phyloP scores from a whole-genome alignment of 1,140 invertebrate species.

The Octopus sinensis region DNA sequence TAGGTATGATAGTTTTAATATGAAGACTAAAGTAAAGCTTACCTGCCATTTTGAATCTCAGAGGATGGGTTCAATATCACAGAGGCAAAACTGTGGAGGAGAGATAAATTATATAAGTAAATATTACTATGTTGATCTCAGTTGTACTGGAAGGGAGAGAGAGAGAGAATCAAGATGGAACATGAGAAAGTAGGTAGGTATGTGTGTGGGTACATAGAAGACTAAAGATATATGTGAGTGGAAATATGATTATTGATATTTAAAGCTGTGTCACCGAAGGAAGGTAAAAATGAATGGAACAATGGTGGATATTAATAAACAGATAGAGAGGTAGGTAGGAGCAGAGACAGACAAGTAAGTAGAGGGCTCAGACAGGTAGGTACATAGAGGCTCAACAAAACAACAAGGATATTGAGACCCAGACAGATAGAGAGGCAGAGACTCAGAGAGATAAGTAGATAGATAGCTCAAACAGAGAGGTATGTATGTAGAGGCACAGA shows the following conservation, averaged over 20 bases:
- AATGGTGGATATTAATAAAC: not conserved
- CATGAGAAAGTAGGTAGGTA: not conserved
- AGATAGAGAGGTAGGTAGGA: not conserved
- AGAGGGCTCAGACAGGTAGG: not conserved
- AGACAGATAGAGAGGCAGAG: not conserved
- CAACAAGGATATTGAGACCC: not conserved
- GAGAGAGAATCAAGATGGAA: no score
- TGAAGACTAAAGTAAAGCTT: slow-evolving; percentile 18
- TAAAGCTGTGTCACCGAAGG: no score
- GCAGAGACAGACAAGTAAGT: not conserved
- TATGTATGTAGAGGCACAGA: not conserved
- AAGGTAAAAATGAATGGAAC: not conserved
- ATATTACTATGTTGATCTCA: not conserved
- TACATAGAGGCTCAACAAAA: not conserved
- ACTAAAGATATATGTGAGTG: not conserved
- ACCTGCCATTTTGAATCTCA: slow-evolving; percentile 43
- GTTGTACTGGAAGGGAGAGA: not conserved
- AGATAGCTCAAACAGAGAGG: not conserved
- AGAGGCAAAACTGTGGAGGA: slow-evolving; percentile 45
- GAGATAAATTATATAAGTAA: slow-evolving; percentile 16
- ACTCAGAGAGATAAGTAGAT: not conserved
- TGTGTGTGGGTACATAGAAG: not conserved
- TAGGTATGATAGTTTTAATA: not conserved
- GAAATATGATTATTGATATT: not conserved
- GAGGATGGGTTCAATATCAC: slow-evolving; percentile 40